Conservation (phyloP, 2,113 vertebrate species). For the Chascanopsetta lugubris region DNA sequence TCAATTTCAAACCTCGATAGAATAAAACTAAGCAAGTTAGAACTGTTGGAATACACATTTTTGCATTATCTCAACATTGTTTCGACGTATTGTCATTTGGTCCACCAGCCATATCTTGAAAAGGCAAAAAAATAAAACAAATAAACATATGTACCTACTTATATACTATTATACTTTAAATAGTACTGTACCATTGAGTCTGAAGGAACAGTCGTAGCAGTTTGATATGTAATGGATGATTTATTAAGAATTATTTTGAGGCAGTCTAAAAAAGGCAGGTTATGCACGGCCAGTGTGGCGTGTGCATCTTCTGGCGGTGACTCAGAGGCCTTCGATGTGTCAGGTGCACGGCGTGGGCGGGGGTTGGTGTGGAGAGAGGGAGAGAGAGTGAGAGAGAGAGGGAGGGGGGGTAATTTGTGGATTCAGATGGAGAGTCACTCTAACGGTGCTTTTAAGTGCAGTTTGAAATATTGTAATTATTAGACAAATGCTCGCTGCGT, state of each 20-base stretch:
- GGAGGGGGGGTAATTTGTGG: constrained; percentile 4
- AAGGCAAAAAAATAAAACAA: not conserved
- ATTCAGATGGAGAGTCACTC: constrained; percentile 31
- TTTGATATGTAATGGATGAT: not conserved
- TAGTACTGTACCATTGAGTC: too few species aligned
- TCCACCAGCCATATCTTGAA: not conserved
- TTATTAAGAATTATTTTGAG: not conserved
- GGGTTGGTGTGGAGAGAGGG: constrained; percentile 6
- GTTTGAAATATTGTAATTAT: constrained; percentile 48
- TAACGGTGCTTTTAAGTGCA: constrained; percentile 37
- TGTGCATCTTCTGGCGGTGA: constrained; percentile 24
- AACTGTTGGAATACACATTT: too few species aligned
- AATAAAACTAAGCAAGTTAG: too few species aligned
- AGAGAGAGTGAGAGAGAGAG: constrained; percentile 2
- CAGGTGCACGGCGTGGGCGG: constrained; percentile 11
- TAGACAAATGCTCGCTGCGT: constrained; percentile 21
- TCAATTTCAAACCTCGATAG: too few species aligned
- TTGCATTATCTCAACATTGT: too few species aligned
- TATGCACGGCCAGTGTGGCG: not conserved
- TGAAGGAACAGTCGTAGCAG: not conserved
- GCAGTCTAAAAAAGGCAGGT: not conserved
- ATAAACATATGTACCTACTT: too few species aligned
- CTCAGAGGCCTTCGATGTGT: constrained; percentile 34
- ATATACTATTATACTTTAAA: too few species aligned
- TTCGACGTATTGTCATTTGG: too few species aligned